These are phyloP conservation scores for Perizoma flavofasciatum DNA, from an alignment of 2,888 invertebrate genomes.

Conservation along the genomic window DNA sequence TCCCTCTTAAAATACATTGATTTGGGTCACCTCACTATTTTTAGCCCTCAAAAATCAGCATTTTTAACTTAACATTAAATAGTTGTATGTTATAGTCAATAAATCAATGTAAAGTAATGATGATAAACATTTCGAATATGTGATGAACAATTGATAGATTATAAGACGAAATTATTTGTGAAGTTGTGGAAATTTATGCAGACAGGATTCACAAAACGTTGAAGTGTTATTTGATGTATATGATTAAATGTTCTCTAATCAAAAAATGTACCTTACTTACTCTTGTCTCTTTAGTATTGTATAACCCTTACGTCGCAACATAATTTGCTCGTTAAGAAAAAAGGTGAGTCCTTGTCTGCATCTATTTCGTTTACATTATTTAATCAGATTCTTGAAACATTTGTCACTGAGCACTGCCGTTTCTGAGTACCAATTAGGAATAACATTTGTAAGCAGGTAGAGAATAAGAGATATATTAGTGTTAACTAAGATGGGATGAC, in stretches of 20 bases:
- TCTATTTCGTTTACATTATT: no score
- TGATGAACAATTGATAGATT: constrained; percentile 40
- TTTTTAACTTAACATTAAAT: constrained; percentile 27
- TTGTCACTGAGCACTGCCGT: constrained; percentile 39
- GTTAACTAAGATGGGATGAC: constrained; percentile 2
- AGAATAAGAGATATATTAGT: constrained; percentile 16
- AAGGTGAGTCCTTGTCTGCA: no score
- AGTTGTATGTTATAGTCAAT: constrained; percentile 32
- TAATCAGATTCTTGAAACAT: constrained; percentile 9
- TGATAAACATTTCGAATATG: constrained; percentile 39
- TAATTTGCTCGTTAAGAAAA: no score
- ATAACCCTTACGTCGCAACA: no score
- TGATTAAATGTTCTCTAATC: no score
- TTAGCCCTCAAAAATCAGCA: constrained; percentile 33
- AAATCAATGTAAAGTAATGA: constrained; percentile 33
- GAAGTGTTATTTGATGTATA: no score
- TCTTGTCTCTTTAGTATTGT: no score
- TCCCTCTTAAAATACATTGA: not conserved
- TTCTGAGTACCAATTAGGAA: constrained; percentile 34
- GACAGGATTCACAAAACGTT: not conserved
- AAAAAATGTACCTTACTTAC: no score
- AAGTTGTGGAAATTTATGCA: constrained; percentile 21
- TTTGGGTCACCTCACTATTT: not conserved
- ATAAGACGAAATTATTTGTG: constrained; percentile 17
- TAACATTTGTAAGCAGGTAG: constrained; percentile 28